phyloP scores from a whole-genome alignment of 2,113 vertebrate genomes.

The Empidonax traillii region DNA sequence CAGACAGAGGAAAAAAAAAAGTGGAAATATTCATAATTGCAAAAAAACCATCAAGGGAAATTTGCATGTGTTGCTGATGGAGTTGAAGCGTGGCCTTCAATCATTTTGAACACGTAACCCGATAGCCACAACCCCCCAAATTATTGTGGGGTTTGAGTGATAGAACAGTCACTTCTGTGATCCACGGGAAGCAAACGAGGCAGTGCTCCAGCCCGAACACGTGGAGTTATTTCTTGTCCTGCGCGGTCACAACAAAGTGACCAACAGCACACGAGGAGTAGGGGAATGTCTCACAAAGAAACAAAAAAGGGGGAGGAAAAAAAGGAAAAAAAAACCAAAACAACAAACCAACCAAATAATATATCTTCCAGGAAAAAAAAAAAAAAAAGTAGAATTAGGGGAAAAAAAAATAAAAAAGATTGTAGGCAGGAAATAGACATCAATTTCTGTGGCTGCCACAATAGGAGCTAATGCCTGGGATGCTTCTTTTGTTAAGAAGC shows the following conservation, averaged over 20 bases:
- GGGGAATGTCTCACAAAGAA: neutral
- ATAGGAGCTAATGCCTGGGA: neutral
- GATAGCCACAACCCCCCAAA: neutral
- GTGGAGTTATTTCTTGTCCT: neutral
- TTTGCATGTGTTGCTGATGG: neutral
- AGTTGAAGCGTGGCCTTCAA: neutral
- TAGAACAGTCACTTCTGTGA: neutral
- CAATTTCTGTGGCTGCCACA: conserved; percentile 6
- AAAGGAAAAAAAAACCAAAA: neutral
- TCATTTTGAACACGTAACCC: neutral
- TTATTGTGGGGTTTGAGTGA: neutral
- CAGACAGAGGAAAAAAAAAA: neutral
- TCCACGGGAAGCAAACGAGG: neutral
- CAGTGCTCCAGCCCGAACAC: neutral
- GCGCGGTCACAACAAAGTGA: conserved; percentile 3
- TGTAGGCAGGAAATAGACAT: conserved; percentile 9
- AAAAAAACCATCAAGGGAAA: neutral
- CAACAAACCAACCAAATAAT: neutral
- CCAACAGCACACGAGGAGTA: neutral
- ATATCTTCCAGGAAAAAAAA: neutral
- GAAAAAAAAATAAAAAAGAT: neutral
- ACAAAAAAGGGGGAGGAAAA: rapidly evolving
- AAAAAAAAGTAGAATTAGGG: neutral
- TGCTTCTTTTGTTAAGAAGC: conserved; percentile 47
- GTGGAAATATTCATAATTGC: neutral